These are phyloP conservation scores for Nephrotoma guestfalica DNA, from an alignment of 2,888 invertebrate species.

Conservation along the genomic window DNA sequence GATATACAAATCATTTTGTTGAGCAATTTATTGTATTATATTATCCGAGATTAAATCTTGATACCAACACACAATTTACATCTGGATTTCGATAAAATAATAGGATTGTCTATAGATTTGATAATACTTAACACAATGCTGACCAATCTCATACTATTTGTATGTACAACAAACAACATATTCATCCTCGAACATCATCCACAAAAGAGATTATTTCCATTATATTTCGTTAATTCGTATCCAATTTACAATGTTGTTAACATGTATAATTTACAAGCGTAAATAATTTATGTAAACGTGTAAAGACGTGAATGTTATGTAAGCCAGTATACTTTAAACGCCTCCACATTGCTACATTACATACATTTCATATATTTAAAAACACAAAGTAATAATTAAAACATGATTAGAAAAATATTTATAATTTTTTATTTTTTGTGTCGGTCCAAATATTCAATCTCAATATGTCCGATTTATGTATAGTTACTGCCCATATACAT, in stretches of 20 bases:
- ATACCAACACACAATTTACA: too few species aligned
- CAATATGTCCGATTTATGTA: not conserved
- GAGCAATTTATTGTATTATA: too few species aligned
- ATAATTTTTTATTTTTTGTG: not conserved
- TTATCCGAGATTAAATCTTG: too few species aligned
- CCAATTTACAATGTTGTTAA: not conserved
- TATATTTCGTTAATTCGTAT: not conserved
- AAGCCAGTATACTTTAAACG: not conserved
- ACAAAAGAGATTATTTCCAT: too few species aligned
- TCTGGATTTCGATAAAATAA: too few species aligned
- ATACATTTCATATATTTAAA: too few species aligned
- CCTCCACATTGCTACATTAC: not conserved
- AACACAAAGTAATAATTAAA: not conserved
- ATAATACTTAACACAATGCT: too few species aligned
- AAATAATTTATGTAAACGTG: not conserved
- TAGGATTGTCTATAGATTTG: too few species aligned
- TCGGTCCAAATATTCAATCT: not conserved
- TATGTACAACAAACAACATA: too few species aligned
- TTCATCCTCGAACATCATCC: too few species aligned
- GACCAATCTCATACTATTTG: too few species aligned
- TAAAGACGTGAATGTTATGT: not conserved
- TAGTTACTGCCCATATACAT: not conserved
- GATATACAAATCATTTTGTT: too few species aligned
- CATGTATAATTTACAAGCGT: not conserved
- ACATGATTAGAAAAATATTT: not conserved